Conservation (phyloP, 1,140 invertebrate genomes). For the Acromyrmex charruanus region DNA sequence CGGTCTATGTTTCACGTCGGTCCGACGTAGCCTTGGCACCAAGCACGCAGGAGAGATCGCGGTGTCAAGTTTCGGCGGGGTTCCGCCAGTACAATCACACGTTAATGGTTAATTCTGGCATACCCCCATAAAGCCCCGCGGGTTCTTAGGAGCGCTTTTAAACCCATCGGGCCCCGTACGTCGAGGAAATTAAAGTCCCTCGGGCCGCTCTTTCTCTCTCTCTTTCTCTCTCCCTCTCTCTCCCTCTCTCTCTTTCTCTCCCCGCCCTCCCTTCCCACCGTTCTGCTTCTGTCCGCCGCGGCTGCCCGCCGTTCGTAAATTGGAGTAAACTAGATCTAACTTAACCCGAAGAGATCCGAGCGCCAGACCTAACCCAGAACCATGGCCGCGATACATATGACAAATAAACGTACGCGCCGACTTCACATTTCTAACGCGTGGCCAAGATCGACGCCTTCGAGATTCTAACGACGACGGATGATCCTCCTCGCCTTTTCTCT, state of each 20-base stretch:
- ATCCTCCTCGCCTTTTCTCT: neutral
- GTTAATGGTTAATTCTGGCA: slow-evolving; percentile 81
- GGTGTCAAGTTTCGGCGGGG: slow-evolving; percentile 80
- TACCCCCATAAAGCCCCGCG: slow-evolving; percentile 72
- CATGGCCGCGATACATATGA: slow-evolving; percentile 47
- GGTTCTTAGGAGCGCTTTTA: slow-evolving; percentile 61
- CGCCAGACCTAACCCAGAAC: slow-evolving; percentile 49
- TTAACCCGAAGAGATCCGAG: slow-evolving; percentile 35
- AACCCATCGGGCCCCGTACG: slow-evolving; percentile 48
- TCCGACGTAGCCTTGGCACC: slow-evolving; percentile 73
- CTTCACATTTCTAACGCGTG: slow-evolving; percentile 53
- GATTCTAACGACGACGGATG: slow-evolving; percentile 51
- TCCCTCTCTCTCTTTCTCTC: neutral
- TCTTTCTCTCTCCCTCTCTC: too few species aligned
- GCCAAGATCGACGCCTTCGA: slow-evolving; percentile 44
- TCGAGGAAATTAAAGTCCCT: slow-evolving; percentile 66
- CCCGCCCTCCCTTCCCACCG: neutral
- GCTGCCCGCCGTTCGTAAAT: slow-evolving; percentile 56
- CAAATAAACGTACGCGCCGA: slow-evolving; percentile 57
- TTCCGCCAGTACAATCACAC: slow-evolving; percentile 74
- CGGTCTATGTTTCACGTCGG: slow-evolving; percentile 72
- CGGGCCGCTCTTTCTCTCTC: slow-evolving; percentile 36
- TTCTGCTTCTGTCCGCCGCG: neutral
- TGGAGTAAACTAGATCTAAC: slow-evolving; percentile 63
- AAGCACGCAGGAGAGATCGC: slow-evolving; percentile 71